Percentiles rank a stretch among this genome's conserved stretches.
Evolutionary conservation across 2,797 vertebrate genomes (phyloP).

Genomic region (Varecia variegata): DNA sequence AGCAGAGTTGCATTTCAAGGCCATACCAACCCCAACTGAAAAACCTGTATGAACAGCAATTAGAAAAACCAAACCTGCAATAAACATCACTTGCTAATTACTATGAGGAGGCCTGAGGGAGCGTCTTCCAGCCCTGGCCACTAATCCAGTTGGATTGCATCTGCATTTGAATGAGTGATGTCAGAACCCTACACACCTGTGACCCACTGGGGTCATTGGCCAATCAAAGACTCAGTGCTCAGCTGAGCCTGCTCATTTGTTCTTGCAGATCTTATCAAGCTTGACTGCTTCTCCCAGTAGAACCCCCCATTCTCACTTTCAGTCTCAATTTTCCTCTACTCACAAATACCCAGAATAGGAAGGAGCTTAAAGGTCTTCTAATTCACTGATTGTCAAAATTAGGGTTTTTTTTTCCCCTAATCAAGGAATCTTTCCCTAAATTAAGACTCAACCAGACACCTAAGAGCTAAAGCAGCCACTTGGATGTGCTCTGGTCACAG

Average conservation of each 20-base stretch:
- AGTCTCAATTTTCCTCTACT: conserved; percentile 22
- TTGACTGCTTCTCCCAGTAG: neutral
- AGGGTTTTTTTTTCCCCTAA: neutral
- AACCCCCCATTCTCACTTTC: conserved; percentile 10
- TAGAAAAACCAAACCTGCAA: neutral
- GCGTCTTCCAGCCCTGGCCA: neutral
- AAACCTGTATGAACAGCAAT: conserved; percentile 37
- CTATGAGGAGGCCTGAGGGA: conserved; percentile 3
- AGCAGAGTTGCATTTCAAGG: conserved; percentile 31
- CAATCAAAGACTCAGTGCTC: conserved; percentile 20
- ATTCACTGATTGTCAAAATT: conserved; percentile 28
- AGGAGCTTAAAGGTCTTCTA: conserved; percentile 25
- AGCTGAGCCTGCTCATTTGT: conserved; percentile 49
- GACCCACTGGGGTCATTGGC: conserved; percentile 1
- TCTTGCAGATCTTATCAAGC: conserved; percentile 47
- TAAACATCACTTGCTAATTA: neutral
- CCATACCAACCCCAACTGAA: neutral
- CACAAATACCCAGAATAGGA: conserved; percentile 33
- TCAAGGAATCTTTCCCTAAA: conserved; percentile 25
- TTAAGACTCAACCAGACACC: neutral
- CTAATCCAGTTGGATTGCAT: conserved; percentile 45
- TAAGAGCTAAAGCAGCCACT: neutral
- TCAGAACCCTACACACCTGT: conserved; percentile 42
- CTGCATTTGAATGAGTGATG: conserved; percentile 58
- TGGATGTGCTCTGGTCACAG: neutral